Evolutionary conservation across 2,888 invertebrate genomes (phyloP).

Genomic region (Aspidiotus rigidus): DNA sequence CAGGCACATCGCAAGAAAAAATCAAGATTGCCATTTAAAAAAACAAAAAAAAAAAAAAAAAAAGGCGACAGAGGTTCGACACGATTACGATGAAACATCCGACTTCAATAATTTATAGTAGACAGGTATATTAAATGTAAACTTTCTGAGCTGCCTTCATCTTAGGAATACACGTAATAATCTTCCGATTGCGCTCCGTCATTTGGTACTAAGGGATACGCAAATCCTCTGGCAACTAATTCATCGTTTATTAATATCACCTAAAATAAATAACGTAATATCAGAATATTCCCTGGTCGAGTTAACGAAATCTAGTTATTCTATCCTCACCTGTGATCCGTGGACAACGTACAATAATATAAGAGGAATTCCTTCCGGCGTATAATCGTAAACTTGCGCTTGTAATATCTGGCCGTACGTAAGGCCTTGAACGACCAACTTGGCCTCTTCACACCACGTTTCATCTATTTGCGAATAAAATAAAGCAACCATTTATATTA

Average conservation of each 20-base stretch:
- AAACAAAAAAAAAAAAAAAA: neutral
- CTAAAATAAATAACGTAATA: conserved; percentile 21
- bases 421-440: conserved; percentile 64
- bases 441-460: conserved; percentile 69
- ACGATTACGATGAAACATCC: conserved; percentile 7
- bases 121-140: neutral
- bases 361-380: conserved; percentile 25
- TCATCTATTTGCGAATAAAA: conserved; percentile 36
- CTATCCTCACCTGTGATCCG: conserved; percentile 20
- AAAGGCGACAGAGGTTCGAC: conserved; percentile 13
- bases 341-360: conserved; percentile 28
- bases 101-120: conserved; percentile 12
- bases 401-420: conserved; percentile 75
- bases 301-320: neutral
- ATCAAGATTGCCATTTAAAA: neutral
- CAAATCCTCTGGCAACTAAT: conserved; percentile 31
- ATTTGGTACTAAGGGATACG: conserved; percentile 19
- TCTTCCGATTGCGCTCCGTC: conserved; percentile 23
- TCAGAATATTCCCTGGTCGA: neutral
- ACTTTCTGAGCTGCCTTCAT: no score
- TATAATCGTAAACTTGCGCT: conserved; percentile 57
- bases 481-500: no score
- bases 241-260: conserved; percentile 34
- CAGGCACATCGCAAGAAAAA: no score
- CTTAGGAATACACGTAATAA: conserved; percentile 17